Evolutionary conservation across 2,888 invertebrate species (phyloP).

Genomic region (Cantharis rufa): DNA sequence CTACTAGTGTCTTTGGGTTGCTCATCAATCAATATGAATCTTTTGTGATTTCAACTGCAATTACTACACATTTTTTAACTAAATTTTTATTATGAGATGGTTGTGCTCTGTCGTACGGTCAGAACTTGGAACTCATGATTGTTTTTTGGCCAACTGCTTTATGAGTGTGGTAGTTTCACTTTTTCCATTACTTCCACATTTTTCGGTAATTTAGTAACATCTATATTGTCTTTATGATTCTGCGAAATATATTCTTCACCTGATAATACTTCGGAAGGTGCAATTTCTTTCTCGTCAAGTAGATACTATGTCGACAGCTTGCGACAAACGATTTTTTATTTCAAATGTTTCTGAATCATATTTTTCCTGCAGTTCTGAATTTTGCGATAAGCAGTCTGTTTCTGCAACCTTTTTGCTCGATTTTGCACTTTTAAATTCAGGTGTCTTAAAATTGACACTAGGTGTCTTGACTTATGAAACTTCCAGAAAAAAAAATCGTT

Average conservation of each 20-base stretch:
- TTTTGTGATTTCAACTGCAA: not conserved
- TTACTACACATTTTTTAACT: too few relatives aligned
- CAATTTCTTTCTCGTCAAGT: too few relatives aligned
- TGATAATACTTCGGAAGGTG: not conserved
- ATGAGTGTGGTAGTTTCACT: not conserved
- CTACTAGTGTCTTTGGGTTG: not conserved
- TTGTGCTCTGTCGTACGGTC: not conserved
- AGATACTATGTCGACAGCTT: not conserved
- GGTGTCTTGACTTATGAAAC: conserved; percentile 53
- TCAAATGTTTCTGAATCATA: not conserved
- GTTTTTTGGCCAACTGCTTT: not conserved
- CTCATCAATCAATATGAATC: not conserved
- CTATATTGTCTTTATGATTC: too few relatives aligned
- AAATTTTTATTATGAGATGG: not conserved
- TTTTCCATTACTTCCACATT: not conserved
- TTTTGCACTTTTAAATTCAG: not conserved
- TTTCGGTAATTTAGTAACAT: not conserved
- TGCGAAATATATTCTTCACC: not conserved
- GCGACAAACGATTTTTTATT: not conserved
- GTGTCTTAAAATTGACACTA: conserved; percentile 8
- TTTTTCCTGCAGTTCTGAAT: not conserved
- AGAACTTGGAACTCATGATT: not conserved
- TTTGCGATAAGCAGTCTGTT: not conserved
- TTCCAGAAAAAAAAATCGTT: conserved; percentile 58
- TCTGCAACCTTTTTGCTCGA: not conserved